Conservation (phyloP, 2,888 invertebrate species). For the Lasioglossum calceatum region DNA sequence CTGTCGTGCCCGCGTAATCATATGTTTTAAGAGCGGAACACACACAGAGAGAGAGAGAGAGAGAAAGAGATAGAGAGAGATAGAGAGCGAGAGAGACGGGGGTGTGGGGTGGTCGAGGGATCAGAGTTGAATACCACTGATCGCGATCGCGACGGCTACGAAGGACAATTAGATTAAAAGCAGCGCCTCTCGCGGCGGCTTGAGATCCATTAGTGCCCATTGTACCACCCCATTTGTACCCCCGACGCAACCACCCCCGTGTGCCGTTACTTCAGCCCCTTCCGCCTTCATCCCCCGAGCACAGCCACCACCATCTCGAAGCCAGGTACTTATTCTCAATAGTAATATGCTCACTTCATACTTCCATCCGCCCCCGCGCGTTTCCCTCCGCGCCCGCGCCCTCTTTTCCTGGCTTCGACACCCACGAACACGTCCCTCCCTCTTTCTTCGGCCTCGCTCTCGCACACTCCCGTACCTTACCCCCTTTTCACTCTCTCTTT, state of each 20-base stretch:
- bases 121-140: slow-evolving; percentile 75
- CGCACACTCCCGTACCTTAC: slow-evolving; percentile 52
- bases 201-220: slow-evolving; percentile 85
- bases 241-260: slow-evolving; percentile 76
- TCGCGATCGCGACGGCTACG: slow-evolving; percentile 77
- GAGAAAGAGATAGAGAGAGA: background rate
- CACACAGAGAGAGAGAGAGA: background rate
- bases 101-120: slow-evolving; percentile 58
- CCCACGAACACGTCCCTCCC: slow-evolving; percentile 55
- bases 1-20: slow-evolving; percentile 29
- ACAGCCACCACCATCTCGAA: slow-evolving; percentile 80
- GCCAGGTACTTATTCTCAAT: slow-evolving; percentile 84
- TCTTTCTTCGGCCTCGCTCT: slow-evolving; percentile 33
- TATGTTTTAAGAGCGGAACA: slow-evolving; percentile 42
- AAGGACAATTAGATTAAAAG: slow-evolving; percentile 85
- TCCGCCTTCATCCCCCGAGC: slow-evolving; percentile 69
- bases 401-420: slow-evolving; percentile 36
- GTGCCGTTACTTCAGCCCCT: slow-evolving; percentile 70
- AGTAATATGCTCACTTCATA: slow-evolving; percentile 85
- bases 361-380: slow-evolving; percentile 72
- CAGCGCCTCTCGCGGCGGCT: slow-evolving; percentile 84
- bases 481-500: background rate
- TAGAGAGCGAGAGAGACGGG: background rate
- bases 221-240: slow-evolving; percentile 84
- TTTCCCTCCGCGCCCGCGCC: slow-evolving; percentile 15